Base-by-base conservation (phyloP, 2,797 vertebrate species). In the Pelobates cultripes region DNA sequence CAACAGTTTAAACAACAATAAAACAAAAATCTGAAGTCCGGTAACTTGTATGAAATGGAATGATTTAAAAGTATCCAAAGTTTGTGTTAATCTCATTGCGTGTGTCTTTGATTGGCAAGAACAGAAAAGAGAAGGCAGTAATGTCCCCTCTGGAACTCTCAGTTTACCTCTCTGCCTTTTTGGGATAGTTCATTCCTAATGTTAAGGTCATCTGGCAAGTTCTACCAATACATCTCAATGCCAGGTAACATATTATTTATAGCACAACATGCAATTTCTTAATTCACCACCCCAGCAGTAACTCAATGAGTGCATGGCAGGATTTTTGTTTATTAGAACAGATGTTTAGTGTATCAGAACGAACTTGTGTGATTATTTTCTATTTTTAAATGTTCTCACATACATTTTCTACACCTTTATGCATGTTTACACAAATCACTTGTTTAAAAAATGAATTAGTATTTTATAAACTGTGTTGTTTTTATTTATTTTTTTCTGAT, bases 171-270 rank as follows among this genome's bases (percentile, higher is more conserved):
- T 72, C 17, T 71, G 77, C 57, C 77, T 83, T 53, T 71, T 83
- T 44, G 47, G 57, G 44, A 57, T 75, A 60, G 13, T 74, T 70
- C 67, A 79, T 45, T 76, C 68, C 72, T 57, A 75, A 66, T 17
- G 71, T 55, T 76, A 79, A 79, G 73, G 67, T 79, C 73, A 84
- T 64, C 61, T 84, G 82, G 77, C 77, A 80, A 57, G 10, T 45
- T 80, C 67, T 28, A 44, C n/a, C 1, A 45, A 47, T 51, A n/a
- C 17, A 71, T 79, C 77, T 66, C 66, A 55, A 78, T 79, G 73
- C 67, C 77, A 84, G 82, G 82, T 84, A 84, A 76, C 47, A 43
- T 71, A 17, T 53, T 84, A 84, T 84, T 76, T 75, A 79, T 84
- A 84, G 73, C 60, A 15, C 77, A 76, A 55, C 72, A 67, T 42